A percentile compares a stretch with the other conserved stretches of the same genome.
Conservation (phyloP, 2,113 vertebrate genomes). For the Tetraodon nigroviridis region DNA sequence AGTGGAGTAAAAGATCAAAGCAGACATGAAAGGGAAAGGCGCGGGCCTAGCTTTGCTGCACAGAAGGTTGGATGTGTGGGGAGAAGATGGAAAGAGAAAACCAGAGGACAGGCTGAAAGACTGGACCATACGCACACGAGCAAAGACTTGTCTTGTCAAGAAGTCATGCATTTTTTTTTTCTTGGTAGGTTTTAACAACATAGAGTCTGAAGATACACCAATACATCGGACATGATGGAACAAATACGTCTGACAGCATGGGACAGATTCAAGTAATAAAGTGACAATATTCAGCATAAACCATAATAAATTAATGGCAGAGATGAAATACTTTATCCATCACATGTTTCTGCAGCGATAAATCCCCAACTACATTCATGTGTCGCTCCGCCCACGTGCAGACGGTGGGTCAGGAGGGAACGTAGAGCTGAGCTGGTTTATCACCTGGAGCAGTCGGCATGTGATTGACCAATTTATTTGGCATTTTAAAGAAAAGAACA, state of each 20-base stretch:
- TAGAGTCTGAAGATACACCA: constrained; percentile 66
- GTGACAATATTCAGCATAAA: constrained; percentile 59
- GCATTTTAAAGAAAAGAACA: constrained; percentile 35
- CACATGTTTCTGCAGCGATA: constrained; percentile 49
- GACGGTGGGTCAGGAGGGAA: constrained; percentile 48
- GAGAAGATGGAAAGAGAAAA: constrained; percentile 40
- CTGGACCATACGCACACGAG: constrained; percentile 68
- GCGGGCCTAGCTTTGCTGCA: constrained; percentile 36
- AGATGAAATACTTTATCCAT: constrained; percentile 47
- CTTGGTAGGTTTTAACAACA: constrained; percentile 65
- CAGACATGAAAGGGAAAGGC: constrained; percentile 44
- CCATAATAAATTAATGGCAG: constrained; percentile 45
- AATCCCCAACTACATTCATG: constrained; percentile 72
- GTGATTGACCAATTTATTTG: constrained; percentile 55
- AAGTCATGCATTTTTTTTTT: constrained; percentile 68
- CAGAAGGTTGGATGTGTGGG: constrained; percentile 37
- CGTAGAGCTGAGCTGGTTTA: constrained; percentile 42
- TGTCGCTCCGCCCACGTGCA: constrained; percentile 53
- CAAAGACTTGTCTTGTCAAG: constrained; percentile 66
- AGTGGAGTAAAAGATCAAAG: constrained; percentile 24
- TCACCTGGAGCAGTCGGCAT: constrained; percentile 48
- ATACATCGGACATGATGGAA: constrained; percentile 61
- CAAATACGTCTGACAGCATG: constrained; percentile 57
- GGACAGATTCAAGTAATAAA: constrained; percentile 70
- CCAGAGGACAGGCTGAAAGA: constrained; percentile 61